Base-by-base conservation (phyloP, 1,140 invertebrate genomes). In the Oscheius sp. region DNA sequence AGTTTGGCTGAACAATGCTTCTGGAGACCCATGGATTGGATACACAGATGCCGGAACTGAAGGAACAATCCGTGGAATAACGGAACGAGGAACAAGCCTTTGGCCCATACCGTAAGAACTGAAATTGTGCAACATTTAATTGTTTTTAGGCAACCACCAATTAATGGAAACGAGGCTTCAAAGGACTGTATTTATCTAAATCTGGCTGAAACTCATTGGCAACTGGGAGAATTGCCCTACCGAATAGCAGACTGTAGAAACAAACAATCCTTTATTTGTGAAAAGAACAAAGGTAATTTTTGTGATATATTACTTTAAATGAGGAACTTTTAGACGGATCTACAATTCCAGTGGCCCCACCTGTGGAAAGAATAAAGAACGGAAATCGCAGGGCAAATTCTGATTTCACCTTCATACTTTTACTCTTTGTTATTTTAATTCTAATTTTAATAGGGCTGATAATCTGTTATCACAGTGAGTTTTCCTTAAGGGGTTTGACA, bases 21-120 rank as follows among this genome's bases (percentile, higher is more conserved):
- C 52, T 3, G 36, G 18, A 1, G 35, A 31, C 29, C 20, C 55
- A 18, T 68, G 67, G 67, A 61, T 32, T 59, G 67, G 67, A 28
- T 32, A 68, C n/a, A 68, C 49, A 3, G 67, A 68, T 61, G 23
- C 67, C 29, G 29, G n/a, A 2, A 31, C 26, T 18, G 67, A 68
- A n/a, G 67, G 67, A 4, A 59, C 34, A n/a, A 20, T 68, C 3
- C 26, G 38, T 1, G 52, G 36, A 3, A 58, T 68, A 3, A 42
- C 1, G 0, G 45, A 31, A 13, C 52, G 7, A 20, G 67, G 55
- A 29, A 38, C 36, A 28, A 18, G 10, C 10, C 35, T 0, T 38
- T 42, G 62, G 62, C 32, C 29, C 32, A 38, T 45, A 29, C 46
- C n/a, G 20, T 34, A 68, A 3, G 34, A 1, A 45, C 31, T 31